Evolutionary conservation across 2,797 vertebrate species (phyloP).

Genomic region (Oophaga sylvatica): DNA sequence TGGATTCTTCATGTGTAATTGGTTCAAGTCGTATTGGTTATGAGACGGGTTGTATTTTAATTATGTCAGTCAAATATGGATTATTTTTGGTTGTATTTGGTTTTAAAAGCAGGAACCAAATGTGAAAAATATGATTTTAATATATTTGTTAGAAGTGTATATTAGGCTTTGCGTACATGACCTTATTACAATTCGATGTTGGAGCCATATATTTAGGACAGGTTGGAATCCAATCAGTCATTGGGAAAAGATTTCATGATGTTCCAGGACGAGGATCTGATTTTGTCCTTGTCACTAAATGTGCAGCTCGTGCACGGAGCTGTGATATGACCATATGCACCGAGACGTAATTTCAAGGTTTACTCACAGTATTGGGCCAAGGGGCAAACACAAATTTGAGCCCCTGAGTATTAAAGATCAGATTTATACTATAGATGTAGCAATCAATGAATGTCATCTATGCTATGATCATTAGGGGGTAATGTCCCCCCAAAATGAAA

Average conservation of each 20-base stretch:
- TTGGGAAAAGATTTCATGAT: neutral
- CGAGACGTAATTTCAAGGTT: neutral
- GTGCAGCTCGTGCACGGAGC: neutral
- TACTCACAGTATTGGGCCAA: neutral
- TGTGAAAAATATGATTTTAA: neutral
- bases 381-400: neutral
- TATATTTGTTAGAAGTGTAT: neutral
- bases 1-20: neutral
- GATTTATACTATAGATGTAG: neutral
- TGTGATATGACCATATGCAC: neutral
- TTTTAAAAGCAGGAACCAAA: neutral
- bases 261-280: neutral
- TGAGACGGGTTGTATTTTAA: neutral
- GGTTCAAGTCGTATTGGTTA: neutral
- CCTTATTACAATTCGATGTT: neutral
- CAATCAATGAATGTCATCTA: neutral
- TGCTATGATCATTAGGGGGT: neutral
- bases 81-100: neutral
- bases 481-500: too few relatives aligned
- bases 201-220: too few relatives aligned
- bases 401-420: neutral
- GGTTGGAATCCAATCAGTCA: too few relatives aligned
- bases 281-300: neutral
- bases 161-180: neutral
- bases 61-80: neutral